Evolutionary conservation across 2,888 invertebrate species (phyloP), one percentile per base, ranked within the genome.

Genomic region (Belgica antarctica): DNA sequence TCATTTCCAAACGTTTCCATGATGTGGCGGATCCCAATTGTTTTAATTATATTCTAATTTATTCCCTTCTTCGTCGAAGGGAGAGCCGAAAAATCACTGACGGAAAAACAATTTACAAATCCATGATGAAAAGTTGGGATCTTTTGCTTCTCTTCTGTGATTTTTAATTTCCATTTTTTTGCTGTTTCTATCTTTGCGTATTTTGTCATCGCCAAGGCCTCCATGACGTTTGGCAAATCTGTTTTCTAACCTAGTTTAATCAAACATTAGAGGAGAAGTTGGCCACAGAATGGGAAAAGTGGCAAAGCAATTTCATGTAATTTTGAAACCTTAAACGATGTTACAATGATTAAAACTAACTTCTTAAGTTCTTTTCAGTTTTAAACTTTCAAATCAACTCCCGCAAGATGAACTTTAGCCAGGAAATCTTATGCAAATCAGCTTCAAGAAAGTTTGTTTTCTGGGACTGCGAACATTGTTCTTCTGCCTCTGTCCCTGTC

Each of bases 41-140:
- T 59, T 25, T 46, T 59, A 59, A 59, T 59, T 59, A 25, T 52
- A 52, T 59, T 59, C 59, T 59, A 59, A 59, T 59, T 59, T 59
- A 59, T 59, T 59, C 59, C 4, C 17, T 4, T n/a, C 12, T 15
- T 4, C 19, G 52, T 2, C 8, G 15, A 5, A 17, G 52, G 19
- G 52, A 22, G 25, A 52, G 19, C 4, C 17, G 12, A 22, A 19
- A 59, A 59, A 59, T 59, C 59, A 19, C n/a, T 27, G 59, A 19
- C 22, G 59, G 17, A 59, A 27, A 59, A 59, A 59, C 59, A 59
- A 59, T 59, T 59, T 25, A 57, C 57, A 57, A 57, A 57, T 57
- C 57, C 57, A 22, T 12, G 57, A 59, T 27, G 59, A 59, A 59
- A 59, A 59, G 57, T 57, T 57, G 19, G 24, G 24, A 46, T 10